A percentile compares a stretch with the other conserved stretches of the same genome.
These are phyloP conservation scores for Leptopilina syphax DNA, from an alignment of 2,888 invertebrate genomes.

Conservation along the genomic window DNA sequence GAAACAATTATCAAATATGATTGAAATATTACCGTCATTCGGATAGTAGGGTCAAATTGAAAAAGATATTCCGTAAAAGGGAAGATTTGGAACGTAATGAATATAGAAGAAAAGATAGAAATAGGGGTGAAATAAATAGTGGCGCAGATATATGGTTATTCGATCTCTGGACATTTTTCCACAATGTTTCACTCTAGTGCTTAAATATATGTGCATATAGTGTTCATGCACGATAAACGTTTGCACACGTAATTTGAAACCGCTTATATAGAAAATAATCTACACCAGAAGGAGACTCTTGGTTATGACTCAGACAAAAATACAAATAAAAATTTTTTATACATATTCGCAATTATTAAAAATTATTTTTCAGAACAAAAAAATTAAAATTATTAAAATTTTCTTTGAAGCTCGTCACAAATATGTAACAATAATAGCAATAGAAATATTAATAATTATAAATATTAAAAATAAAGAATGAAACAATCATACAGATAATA, in stretches of 20 bases:
- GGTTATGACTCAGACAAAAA: slow-evolving; percentile 25
- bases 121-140: no score
- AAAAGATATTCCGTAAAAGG: no score
- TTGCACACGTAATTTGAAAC: neutral
- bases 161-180: neutral
- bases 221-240: slow-evolving; percentile 7
- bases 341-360: neutral
- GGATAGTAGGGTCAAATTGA: no score
- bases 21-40: no score
- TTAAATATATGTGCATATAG: neutral
- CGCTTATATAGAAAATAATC: neutral
- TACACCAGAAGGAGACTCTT: slow-evolving; percentile 14
- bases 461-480: neutral
- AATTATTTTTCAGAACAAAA: no score
- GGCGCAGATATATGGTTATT: no score
- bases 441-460: neutral
- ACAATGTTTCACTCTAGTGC: slow-evolving; percentile 23
- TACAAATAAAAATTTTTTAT: neutral
- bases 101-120: no score
- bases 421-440: neutral
- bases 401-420: neutral
- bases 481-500: neutral
- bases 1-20: no score
- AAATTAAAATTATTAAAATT: no score
- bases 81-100: no score